Base-by-base conservation (phyloP, 2,113 vertebrate genomes). In the Philantomba maxwellii region DNA sequence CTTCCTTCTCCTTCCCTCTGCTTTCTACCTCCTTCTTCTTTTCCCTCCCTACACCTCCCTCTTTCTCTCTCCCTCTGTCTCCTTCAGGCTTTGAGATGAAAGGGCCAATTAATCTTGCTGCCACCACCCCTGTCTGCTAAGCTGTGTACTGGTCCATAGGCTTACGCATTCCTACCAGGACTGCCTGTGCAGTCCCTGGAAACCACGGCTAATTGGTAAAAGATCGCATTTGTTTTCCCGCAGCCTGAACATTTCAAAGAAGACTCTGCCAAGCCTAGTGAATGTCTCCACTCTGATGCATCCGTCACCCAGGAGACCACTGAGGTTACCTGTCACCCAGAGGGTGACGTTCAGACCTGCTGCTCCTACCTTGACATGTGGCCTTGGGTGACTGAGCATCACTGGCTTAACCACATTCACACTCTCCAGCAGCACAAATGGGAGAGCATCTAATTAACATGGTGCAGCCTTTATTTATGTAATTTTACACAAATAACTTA, bases 31-130 rank as follows among this genome's bases (percentile, higher is more conserved):
- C 33, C 19, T 53, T 84, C 66, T 47, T 70, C 77, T 36, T 43
- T 45, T 36, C 70, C 60, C 23, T 25, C 33, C 47, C 5, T 5
- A 1, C 13, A 16, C 25, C 51, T 43, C 23, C 47, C 5, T 14
- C 49, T 60, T 43, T 16, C 62, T 70, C 93, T 33, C 28, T 53
- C 6, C 21, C 33, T 82, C 53, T n/a, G 23, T 85, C 64, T 82
- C 77, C 51, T 82, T 36, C 14, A 7, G 15, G 39, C 85, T 93
- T 60, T 7, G 26, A 91, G 89, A 96, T 2, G 26, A 91, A 90
- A 94, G 49, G 43, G 7, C 73, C 91, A 49, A 47, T 97, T 95
- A 86, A 91, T 96, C 85, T 64, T 60, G 88, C 51, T 73, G 60
- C 83, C 64, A 25, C 30, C 58, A 45, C 26, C 51, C 60, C 17